A percentile compares a stretch with the other conserved stretches of the same genome.
Evolutionary conservation across 2,888 invertebrate species (phyloP).

Genomic region (Tridacna gigas): DNA sequence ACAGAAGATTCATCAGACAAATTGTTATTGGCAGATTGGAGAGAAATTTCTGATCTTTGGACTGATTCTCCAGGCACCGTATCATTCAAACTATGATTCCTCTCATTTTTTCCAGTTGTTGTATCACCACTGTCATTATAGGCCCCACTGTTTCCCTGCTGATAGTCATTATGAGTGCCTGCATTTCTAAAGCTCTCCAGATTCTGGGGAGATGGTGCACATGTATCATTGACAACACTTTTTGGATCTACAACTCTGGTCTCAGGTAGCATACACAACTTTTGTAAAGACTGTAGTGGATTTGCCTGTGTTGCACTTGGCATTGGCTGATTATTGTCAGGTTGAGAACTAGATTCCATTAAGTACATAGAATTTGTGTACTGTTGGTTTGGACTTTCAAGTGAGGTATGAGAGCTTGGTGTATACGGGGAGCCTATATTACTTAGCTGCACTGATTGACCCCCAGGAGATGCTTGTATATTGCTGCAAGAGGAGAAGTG

Average conservation of each 20-base stretch:
- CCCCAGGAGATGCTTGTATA: constrained; percentile 56
- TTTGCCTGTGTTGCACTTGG: constrained; percentile 42
- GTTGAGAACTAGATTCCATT: constrained; percentile 1
- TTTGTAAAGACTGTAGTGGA: constrained; percentile 82
- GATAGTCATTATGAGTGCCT: constrained; percentile 23
- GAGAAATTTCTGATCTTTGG: background rate
- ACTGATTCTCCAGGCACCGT: background rate
- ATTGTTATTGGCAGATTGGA: constrained; percentile 1
- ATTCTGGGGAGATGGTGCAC: constrained; percentile 69
- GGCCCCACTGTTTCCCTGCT: constrained; percentile 17
- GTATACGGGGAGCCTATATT: constrained; percentile 72
- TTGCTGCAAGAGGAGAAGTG: constrained; percentile 63
- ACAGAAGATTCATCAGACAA: background rate
- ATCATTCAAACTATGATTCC: background rate
- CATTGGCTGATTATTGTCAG: constrained; percentile 4
- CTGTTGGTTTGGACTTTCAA: constrained; percentile 64
- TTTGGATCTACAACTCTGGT: constrained; percentile 82
- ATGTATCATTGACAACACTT: constrained; percentile 82
- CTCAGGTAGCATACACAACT: constrained; percentile 80
- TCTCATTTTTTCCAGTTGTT: background rate
- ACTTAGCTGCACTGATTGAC: constrained; percentile 60
- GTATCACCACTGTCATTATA: constrained; percentile 22
- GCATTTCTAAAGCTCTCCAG: constrained; percentile 77
- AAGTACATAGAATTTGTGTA: constrained; percentile 20
- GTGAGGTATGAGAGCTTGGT: constrained; percentile 56